phyloP scores from a whole-genome alignment of 2,797 vertebrate species.

The Petrocephalus schoutedeni region DNA sequence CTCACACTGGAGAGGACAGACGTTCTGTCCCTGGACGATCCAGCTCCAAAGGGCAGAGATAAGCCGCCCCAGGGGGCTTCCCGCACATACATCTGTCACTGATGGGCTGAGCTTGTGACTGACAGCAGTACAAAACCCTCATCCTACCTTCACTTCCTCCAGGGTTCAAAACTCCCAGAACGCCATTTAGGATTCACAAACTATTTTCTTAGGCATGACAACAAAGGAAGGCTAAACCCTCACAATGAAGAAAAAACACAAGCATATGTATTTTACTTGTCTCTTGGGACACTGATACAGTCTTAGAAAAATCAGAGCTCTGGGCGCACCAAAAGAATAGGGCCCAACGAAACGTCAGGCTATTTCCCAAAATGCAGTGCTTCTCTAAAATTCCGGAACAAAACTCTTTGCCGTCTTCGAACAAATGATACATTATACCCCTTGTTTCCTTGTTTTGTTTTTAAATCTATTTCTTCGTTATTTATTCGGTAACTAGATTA shows the following conservation, averaged over 20 bases:
- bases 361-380: neutral
- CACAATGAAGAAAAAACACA: neutral
- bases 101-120: neutral
- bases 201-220: neutral
- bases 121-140: neutral
- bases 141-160: neutral
- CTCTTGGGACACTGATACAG: neutral
- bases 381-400: neutral
- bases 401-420: neutral
- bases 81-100: neutral
- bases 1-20: neutral
- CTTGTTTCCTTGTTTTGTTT: neutral
- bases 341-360: neutral
- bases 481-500: neutral
- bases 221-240: neutral
- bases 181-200: constrained; percentile 11
- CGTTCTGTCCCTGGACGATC: neutral
- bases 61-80: neutral
- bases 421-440: neutral
- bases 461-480: neutral
- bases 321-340: neutral
- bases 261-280: neutral
- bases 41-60: neutral
- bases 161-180: neutral
- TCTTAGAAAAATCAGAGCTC: neutral